A percentile compares a stretch with the other conserved stretches of the same genome.
These are phyloP conservation scores for Eueremaeus valkanovi DNA, from an alignment of 2,888 invertebrate genomes.

Conservation along the genomic window DNA sequence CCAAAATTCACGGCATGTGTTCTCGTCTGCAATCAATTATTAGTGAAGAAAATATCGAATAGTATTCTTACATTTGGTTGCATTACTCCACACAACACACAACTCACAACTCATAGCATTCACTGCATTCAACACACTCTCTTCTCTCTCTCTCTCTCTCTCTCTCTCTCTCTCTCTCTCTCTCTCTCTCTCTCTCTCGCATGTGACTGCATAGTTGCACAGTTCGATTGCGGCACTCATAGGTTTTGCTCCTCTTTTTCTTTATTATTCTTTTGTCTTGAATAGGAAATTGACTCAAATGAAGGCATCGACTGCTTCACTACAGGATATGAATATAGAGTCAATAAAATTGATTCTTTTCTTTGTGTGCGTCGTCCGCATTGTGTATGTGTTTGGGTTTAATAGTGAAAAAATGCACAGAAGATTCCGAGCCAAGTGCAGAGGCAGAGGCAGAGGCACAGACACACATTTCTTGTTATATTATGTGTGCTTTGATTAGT, in stretches of 20 bases:
- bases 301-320: slow-evolving; percentile 20
- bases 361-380: background rate
- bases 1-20: background rate
- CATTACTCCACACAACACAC: too few relatives aligned
- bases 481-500: slow-evolving; percentile 22
- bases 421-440: background rate
- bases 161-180: too few relatives aligned
- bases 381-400: background rate
- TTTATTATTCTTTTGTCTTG: slow-evolving; percentile 34
- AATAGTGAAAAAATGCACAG: background rate
- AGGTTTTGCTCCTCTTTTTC: slow-evolving; percentile 11
- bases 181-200: too few relatives aligned
- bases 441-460: background rate
- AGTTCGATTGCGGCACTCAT: background rate
- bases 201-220: background rate
- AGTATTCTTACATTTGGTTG: background rate
- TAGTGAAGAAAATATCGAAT: background rate
- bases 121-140: slow-evolving; percentile 28
- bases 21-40: background rate
- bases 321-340: slow-evolving; percentile 36
- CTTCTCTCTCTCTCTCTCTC: too few relatives aligned
- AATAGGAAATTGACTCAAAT: slow-evolving; percentile 34
- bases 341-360: slow-evolving; percentile 34
- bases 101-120: too few relatives aligned
- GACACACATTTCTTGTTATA: background rate